phyloP scores from a whole-genome alignment of 2,888 invertebrate species.

The Salticus scenicus region DNA sequence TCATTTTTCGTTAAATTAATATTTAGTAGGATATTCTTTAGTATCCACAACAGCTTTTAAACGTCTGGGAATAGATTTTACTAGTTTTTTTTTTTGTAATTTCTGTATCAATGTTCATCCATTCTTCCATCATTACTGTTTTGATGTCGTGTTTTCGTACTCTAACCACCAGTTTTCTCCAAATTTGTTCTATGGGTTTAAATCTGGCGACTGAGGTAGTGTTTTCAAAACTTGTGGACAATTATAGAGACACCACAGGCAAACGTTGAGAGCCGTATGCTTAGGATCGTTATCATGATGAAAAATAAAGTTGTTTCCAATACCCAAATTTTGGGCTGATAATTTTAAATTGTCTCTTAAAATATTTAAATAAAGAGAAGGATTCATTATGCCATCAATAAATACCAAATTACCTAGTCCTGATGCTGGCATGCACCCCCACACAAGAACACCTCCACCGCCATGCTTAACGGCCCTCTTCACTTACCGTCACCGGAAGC shows the following conservation, averaged over 20 bases:
- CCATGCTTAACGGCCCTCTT: neutral
- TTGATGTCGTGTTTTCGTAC: neutral
- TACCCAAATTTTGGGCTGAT: constrained; percentile 1
- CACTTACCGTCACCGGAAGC: no score
- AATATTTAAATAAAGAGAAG: neutral
- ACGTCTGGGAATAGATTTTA: neutral
- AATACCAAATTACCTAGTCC: constrained; percentile 13
- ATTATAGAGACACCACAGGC: neutral
- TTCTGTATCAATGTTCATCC: no score
- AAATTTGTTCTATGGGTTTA: constrained; percentile 18
- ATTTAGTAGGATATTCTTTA: constrained; percentile 7
- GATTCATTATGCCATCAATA: constrained; percentile 7
- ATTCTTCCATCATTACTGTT: no score
- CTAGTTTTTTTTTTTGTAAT: neutral
- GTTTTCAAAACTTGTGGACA: constrained; percentile 8
- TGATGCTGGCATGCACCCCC: constrained; percentile 19
- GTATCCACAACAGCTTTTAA: constrained; percentile 11
- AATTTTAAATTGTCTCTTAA: neutral
- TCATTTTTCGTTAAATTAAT: neutral
- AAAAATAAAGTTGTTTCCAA: neutral
- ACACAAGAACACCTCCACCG: neutral
- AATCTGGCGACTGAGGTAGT: neutral
- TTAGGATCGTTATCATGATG: constrained; percentile 23
- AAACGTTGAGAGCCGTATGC: constrained; percentile 15
- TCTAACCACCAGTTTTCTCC: neutral